Base-by-base conservation (phyloP, 1,140 invertebrate genomes). In the Drosophila erecta region DNA sequence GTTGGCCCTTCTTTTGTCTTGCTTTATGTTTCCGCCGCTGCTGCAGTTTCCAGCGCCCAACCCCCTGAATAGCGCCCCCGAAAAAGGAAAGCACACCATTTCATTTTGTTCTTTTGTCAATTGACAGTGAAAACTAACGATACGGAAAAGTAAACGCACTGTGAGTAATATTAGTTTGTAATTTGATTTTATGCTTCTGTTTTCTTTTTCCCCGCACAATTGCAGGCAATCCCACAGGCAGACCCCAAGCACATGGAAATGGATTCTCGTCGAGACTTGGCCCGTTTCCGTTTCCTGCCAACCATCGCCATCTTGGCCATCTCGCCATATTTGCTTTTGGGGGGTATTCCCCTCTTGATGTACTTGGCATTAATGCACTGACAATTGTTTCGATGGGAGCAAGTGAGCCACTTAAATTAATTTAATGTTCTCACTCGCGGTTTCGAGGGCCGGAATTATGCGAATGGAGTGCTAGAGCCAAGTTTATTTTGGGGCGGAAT, bases 41-140 rank as follows among this genome's bases (percentile, higher is more conserved):
- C 77, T 85, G 77, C 81, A 87, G 64, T 81, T 85, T 76, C 41
- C 51, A 37, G 6, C 30, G 24, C 24, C 37, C 51, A n/a, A 11
- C 14, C 14, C 4, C 37, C 24, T n/a, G 41, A 22, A 49, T 51
- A 61, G 10, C 27, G 15, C 40, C 38, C 51, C 10, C 5, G 43
- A 54, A 51, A 51, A 7, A 30, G 10, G 12, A 47, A 64, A 53
- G 65, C 46, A 40, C n/a, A 49, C 47, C 51, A 83, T 80, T 75
- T 72, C 61, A 60, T 58, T 60, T 64, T 66, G 64, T 56, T 55
- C 77, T 40, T 75, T 81, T 75, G 76, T 71, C 79, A 90, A 80
- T 90, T 90, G 86, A 87, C 86, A 90, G 81, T 90, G 87, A 90
- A 90, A 90, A 77, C 87, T 83, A 90, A 90, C 81, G 86, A 90